Base-by-base conservation (phyloP, 2,113 vertebrate species). In the Poecilia latipinna region DNA sequence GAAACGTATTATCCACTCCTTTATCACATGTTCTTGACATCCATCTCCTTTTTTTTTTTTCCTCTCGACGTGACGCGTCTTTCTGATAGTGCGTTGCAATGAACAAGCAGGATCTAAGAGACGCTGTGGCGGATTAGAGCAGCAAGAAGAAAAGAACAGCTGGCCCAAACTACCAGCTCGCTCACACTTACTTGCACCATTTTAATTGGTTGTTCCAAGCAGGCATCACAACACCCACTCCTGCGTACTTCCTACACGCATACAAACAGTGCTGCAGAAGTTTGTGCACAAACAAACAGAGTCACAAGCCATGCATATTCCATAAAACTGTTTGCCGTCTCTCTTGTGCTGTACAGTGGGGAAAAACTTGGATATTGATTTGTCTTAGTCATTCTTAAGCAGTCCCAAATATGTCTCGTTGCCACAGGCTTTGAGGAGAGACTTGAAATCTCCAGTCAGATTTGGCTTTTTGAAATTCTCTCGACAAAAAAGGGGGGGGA, bases 161-260 rank as follows among this genome's bases (percentile, higher is more conserved):
- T 91, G 89, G 86, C 66, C 70, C 73, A 73, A 83, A 84, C 82
- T 75, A 79, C 80, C 76, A 80, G 66, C 75, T 82, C 78, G 57
- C 80, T 72, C 77, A 68, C 84, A 81, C 75, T 82, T 77, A 78
- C 79, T 85, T 75, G 48, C 68, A 77, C 80, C 76, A 57, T 82
- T 91, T 91, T 88, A 90, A 90, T 89, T 86, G 83, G 86, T 61
- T 74, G 64, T 73, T 75, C 51, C 13, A 69, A 24, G 71, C n/a
- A 61, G 81, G 32, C 51, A 1, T 51, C 61, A 66, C 70, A 62
- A 77, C 77, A 78, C 68, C 65, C 61, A 44, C 64, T 61, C 26
- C 24, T 12, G 72, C 75, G 74, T 54, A 31, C 57, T 72, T 74
- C 61, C 28, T 48, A 51, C 61, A 63, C 35, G 3, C 44, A 64